A percentile compares a stretch with the other conserved stretches of the same genome.
These are phyloP conservation scores for Ischnura elegans DNA, from an alignment of 2,888 invertebrate genomes.

Conservation along the genomic window DNA sequence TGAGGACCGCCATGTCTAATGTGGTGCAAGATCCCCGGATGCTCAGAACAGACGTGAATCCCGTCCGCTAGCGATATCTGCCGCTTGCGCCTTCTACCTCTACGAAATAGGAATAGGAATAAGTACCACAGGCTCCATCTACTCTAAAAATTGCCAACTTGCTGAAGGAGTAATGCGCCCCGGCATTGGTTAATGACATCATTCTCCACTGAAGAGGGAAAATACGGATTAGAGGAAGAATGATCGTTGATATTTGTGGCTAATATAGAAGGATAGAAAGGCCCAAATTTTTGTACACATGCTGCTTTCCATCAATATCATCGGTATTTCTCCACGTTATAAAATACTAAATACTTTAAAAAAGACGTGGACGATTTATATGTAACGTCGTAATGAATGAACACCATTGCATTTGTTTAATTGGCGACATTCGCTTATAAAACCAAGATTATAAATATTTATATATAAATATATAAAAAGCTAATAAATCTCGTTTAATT, in stretches of 20 bases:
- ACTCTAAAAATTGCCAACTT: slow-evolving; percentile 54
- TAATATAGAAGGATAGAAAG: background rate
- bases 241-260: background rate
- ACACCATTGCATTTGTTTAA: no score
- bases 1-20: slow-evolving; percentile 90
- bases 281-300: background rate
- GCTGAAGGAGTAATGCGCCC: background rate
- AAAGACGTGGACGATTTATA: no score
- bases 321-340: no score
- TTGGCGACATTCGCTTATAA: no score
- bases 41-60: slow-evolving; percentile 74
- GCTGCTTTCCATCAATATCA: background rate
- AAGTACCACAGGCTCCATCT: slow-evolving; percentile 53
- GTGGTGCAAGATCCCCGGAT: slow-evolving; percentile 85
- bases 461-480: no score
- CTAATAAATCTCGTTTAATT: no score
- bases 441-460: no score
- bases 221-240: background rate
- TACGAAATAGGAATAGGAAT: slow-evolving; percentile 55
- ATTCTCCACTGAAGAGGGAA: slow-evolving; percentile 8
- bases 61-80: slow-evolving; percentile 67
- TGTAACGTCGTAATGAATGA: no score
- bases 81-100: slow-evolving; percentile 66
- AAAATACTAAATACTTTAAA: no score
- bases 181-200: slow-evolving; percentile 34